These are phyloP conservation scores for Sinocyclocheilus anophthalmus DNA, from an alignment of 2,113 vertebrate genomes.

Conservation along the genomic window DNA sequence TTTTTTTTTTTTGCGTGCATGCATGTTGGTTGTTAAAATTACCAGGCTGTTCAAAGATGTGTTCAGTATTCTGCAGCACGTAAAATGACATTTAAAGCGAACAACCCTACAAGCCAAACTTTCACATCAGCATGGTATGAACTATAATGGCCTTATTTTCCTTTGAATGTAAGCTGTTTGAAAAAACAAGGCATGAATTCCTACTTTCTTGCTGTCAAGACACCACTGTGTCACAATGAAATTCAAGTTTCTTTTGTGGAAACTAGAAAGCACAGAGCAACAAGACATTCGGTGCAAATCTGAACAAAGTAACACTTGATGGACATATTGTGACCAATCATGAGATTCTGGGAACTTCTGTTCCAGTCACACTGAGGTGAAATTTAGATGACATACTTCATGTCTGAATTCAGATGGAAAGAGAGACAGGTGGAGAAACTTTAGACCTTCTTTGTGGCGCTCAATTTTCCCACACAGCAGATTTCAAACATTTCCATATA, in stretches of 20 bases:
- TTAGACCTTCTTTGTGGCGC: background rate
- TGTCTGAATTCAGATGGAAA: background rate
- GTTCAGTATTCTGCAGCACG: background rate
- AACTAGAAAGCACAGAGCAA: slow-evolving; percentile 27
- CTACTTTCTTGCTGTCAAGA: slow-evolving; percentile 29
- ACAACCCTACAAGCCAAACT: background rate
- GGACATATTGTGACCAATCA: slow-evolving; percentile 30
- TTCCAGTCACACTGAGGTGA: slow-evolving; percentile 41
- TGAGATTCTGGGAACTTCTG: slow-evolving; percentile 33
- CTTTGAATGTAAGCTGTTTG: slow-evolving; percentile 39
- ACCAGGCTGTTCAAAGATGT: background rate
- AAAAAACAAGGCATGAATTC: slow-evolving; percentile 41
- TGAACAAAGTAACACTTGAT: slow-evolving; percentile 33
- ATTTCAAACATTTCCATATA: background rate
- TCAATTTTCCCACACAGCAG: slow-evolving; percentile 1
- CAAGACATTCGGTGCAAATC: background rate
- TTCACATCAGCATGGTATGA: slow-evolving; percentile 30
- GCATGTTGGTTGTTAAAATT: background rate
- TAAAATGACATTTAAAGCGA: slow-evolving; percentile 13
- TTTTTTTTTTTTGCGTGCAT: no score
- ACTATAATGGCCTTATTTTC: slow-evolving; percentile 16
- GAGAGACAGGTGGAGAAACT: background rate
- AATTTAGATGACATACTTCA: slow-evolving; percentile 8
- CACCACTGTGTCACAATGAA: slow-evolving; percentile 1
- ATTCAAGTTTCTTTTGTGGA: slow-evolving; percentile 37